These are phyloP conservation scores for Eudemis profundana DNA, from an alignment of 2,888 invertebrate genomes.

Conservation along the genomic window DNA sequence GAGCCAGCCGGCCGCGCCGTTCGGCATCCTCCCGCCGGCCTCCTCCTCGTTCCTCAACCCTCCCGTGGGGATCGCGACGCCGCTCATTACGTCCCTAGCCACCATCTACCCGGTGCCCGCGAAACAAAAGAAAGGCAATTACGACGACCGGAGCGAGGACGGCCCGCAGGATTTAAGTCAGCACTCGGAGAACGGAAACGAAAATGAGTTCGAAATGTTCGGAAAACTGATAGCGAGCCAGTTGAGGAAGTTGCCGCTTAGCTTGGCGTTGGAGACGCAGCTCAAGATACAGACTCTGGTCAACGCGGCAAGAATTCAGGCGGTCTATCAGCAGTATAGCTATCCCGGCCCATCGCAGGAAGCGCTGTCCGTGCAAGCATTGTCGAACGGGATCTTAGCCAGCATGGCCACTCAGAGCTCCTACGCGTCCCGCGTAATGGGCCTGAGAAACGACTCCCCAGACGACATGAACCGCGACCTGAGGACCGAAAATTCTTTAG, in stretches of 20 bases:
- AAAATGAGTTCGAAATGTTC: conserved; percentile 82
- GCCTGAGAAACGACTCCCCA: conserved; percentile 70
- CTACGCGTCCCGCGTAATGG: conserved; percentile 65
- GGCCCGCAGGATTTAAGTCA: conserved; percentile 79
- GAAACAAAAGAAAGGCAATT: conserved; percentile 76
- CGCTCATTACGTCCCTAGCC: conserved; percentile 76
- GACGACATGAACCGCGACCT: conserved; percentile 73
- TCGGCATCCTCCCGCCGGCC: conserved; percentile 73
- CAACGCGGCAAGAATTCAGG: conserved; percentile 78
- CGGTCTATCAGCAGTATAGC: conserved; percentile 81
- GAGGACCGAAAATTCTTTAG: conserved; percentile 72
- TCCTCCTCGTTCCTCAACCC: conserved; percentile 78
- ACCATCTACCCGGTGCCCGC: conserved; percentile 76
- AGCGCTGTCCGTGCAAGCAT: conserved; percentile 76
- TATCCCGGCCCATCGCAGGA: conserved; percentile 81
- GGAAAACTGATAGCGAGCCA: conserved; percentile 81
- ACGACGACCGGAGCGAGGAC: conserved; percentile 68
- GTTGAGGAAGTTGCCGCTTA: conserved; percentile 75
- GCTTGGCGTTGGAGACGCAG: conserved; percentile 78
- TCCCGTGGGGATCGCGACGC: conserved; percentile 80
- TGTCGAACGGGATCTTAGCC: conserved; percentile 78
- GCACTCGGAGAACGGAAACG: conserved; percentile 77
- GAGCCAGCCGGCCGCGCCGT: conserved; percentile 68
- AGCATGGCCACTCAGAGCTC: conserved; percentile 75
- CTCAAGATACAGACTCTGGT: conserved; percentile 79